Evolutionary conservation across 2,797 vertebrate species (phyloP).

Genomic region (Lepidocolaptes lacrymiger): DNA sequence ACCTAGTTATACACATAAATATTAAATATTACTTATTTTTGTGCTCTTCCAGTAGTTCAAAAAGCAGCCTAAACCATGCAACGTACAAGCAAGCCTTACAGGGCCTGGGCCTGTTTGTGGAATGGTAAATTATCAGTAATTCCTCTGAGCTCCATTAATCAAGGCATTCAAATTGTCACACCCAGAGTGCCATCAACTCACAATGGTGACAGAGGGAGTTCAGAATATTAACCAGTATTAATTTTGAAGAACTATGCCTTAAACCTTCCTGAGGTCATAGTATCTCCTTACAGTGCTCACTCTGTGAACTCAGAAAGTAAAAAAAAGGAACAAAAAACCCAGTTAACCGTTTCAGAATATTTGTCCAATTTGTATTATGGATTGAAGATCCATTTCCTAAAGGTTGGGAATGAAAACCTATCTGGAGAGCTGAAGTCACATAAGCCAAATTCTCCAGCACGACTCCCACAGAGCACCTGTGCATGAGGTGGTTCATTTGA

Average conservation of each 20-base stretch:
- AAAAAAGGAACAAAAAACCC: neutral
- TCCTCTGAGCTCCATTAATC: neutral
- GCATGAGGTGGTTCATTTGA: neutral
- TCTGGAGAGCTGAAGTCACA: neutral
- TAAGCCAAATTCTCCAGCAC: neutral
- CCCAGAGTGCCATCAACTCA: neutral
- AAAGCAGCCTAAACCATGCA: conserved; percentile 22
- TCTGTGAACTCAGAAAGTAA: neutral
- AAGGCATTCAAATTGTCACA: neutral
- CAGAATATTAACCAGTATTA: neutral
- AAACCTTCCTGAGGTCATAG: neutral
- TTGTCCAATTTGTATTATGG: neutral
- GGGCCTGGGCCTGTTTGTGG: neutral
- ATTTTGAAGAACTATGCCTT: neutral
- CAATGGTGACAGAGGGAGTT: neutral
- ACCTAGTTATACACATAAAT: neutral
- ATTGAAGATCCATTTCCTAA: neutral
- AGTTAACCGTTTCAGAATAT: neutral
- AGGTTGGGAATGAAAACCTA: neutral
- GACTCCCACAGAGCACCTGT: neutral
- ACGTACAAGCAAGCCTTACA: neutral
- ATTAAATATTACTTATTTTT: neutral
- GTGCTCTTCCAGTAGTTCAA: conserved; percentile 13
- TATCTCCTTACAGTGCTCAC: neutral
- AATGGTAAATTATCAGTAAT: conserved; percentile 2